Conservation (phyloP, 2,888 invertebrate species). For the Subacronicta megacephala region DNA sequence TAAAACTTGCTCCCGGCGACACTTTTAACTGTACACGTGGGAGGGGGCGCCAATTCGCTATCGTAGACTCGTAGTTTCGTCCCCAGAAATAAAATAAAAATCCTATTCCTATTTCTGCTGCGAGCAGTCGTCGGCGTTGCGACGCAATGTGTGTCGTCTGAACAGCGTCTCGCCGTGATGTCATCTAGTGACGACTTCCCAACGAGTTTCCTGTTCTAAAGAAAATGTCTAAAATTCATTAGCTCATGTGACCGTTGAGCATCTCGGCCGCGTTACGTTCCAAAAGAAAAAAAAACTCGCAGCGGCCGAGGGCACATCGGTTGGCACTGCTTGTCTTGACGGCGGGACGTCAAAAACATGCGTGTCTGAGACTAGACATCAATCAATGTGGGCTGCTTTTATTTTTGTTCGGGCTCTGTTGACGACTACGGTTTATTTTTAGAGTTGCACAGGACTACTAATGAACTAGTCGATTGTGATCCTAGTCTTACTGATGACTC, state of each 20-base stretch:
- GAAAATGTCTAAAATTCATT: slow-evolving; percentile 72
- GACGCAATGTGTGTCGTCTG: slow-evolving; percentile 45
- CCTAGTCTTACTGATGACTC: slow-evolving; percentile 39
- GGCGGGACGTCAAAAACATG: slow-evolving; percentile 81
- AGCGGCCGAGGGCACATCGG: slow-evolving; percentile 66
- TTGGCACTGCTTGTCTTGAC: slow-evolving; percentile 81
- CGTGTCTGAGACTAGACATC: slow-evolving; percentile 82
- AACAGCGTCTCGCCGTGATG: slow-evolving; percentile 59
- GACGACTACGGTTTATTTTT: slow-evolving; percentile 67
- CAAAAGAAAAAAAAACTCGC: slow-evolving; percentile 73
- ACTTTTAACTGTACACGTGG: slow-evolving; percentile 74
- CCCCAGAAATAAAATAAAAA: slow-evolving; percentile 69
- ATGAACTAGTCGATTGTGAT: slow-evolving; percentile 50
- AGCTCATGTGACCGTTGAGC: slow-evolving; percentile 70
- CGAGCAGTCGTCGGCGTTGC: slow-evolving; percentile 38
- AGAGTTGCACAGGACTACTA: slow-evolving; percentile 56
- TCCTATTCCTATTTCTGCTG: slow-evolving; percentile 62
- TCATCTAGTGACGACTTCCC: slow-evolving; percentile 59
- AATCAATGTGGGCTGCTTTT: slow-evolving; percentile 82
- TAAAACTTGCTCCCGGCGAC: slow-evolving; percentile 77
- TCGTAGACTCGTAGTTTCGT: slow-evolving; percentile 62
- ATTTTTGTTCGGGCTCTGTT: slow-evolving; percentile 75
- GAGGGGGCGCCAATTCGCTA: slow-evolving; percentile 63
- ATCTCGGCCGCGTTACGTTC: slow-evolving; percentile 66
- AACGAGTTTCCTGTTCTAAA: slow-evolving; percentile 71